Percentiles rank a stretch among this genome's conserved stretches.
Conservation (phyloP, 1,140 invertebrate species). For the Zaprionus ghesquierei region DNA sequence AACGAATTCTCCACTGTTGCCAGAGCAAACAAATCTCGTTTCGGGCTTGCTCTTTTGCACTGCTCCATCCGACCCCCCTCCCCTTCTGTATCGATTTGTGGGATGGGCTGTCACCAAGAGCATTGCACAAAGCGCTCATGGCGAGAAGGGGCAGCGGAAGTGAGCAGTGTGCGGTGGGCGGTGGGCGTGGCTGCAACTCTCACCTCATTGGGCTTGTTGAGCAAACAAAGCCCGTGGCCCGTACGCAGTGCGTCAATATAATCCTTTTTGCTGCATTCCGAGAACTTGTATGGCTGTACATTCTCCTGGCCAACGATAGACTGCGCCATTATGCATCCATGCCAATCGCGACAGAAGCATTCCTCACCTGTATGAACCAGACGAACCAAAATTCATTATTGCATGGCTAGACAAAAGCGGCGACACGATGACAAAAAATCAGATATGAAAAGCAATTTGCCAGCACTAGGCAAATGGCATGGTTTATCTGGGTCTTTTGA, state of each 20-base stretch:
- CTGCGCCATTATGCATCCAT: conserved; percentile 97
- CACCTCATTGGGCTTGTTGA: conserved; percentile 96
- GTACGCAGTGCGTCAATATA: conserved; percentile 91
- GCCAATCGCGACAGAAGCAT: conserved; percentile 95
- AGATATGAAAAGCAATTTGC: not conserved
- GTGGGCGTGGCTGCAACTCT: conserved; percentile 49
- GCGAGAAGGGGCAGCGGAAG: not conserved
- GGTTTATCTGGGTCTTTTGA: too few relatives aligned
- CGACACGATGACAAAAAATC: not conserved
- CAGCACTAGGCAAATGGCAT: too few relatives aligned
- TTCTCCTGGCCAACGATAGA: conserved; percentile 95
- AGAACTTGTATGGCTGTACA: conserved; percentile 96
- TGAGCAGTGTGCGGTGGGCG: not conserved
- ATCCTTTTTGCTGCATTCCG: conserved; percentile 93
- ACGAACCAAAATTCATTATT: not conserved
- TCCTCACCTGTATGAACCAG: conserved; percentile 83
- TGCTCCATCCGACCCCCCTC: not conserved
- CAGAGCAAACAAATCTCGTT: not conserved
- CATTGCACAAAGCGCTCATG: not conserved
- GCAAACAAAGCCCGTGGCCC: conserved; percentile 92
- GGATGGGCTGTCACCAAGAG: not conserved
- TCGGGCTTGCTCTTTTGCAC: not conserved
- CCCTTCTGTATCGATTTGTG: conserved; percentile 2
- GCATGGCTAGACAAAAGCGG: not conserved
- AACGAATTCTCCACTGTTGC: not conserved